These are phyloP conservation scores for Timandra comae DNA, from an alignment of 2,888 invertebrate species.

Conservation along the genomic window DNA sequence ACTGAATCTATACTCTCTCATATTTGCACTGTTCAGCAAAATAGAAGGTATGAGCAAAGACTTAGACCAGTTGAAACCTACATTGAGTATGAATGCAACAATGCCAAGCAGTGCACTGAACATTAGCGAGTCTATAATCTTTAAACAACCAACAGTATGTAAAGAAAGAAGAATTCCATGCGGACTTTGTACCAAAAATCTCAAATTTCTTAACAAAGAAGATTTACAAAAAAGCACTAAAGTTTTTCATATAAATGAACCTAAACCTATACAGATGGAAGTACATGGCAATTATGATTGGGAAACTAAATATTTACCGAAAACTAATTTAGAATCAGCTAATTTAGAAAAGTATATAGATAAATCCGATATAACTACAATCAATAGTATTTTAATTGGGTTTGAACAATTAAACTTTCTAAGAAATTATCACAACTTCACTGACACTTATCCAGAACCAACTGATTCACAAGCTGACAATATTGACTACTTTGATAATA, in stretches of 20 bases:
- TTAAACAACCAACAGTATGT: conserved; percentile 34
- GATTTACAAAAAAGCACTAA: conserved; percentile 6
- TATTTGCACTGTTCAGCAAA: conserved; percentile 93
- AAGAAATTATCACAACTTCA: conserved; percentile 20
- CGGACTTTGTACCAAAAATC: conserved; percentile 38
- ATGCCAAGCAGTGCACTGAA: conserved; percentile 31
- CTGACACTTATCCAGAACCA: neutral
- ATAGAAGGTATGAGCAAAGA: conserved; percentile 85
- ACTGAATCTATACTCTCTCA: conserved; percentile 94
- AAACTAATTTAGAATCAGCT: no score
- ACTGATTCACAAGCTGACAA: neutral
- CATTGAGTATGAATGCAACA: conserved; percentile 42
- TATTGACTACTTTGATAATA: neutral
- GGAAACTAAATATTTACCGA: no score
- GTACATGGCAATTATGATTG: no score
- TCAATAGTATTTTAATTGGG: conserved; percentile 21
- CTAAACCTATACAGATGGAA: no score
- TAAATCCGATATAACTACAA: conserved; percentile 24
- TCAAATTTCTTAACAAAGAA: conserved; percentile 19
- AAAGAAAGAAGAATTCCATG: conserved; percentile 45
- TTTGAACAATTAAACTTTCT: conserved; percentile 35
- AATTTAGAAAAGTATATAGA: conserved; percentile 12
- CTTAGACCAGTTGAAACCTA: conserved; percentile 72
- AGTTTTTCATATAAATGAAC: conserved; percentile 3
- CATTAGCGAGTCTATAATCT: conserved; percentile 32